A percentile compares a stretch with the other conserved stretches of the same genome.
Evolutionary conservation across 2,797 vertebrate genomes (phyloP).

Genomic region (Siniperca undulata): DNA sequence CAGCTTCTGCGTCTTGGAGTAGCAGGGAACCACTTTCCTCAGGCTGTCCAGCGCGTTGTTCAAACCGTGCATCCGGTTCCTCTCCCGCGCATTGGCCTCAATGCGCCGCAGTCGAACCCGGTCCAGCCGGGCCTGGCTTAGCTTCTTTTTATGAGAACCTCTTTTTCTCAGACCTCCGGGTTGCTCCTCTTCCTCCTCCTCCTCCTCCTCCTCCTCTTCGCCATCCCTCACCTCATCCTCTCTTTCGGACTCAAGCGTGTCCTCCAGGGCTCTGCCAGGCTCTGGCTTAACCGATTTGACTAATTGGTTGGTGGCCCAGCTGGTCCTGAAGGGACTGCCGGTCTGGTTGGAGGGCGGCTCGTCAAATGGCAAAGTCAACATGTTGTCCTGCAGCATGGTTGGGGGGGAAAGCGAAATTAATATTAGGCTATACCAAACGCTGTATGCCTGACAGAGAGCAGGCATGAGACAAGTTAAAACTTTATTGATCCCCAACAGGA

Average conservation of each 20-base stretch:
- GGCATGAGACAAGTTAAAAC: not conserved
- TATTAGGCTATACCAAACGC: not conserved
- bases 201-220: conserved; percentile 85
- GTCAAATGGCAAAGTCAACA: conserved; percentile 93
- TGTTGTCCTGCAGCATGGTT: conserved; percentile 65
- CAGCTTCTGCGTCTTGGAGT: conserved; percentile 95
- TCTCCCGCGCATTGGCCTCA: conserved; percentile 92
- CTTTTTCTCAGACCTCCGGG: conserved; percentile 87
- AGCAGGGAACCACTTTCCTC: conserved; percentile 94
- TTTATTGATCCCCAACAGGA: not conserved
- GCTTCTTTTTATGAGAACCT: conserved; percentile 92
- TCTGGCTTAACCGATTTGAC: conserved; percentile 54
- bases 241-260: conserved; percentile 86
- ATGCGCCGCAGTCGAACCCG: conserved; percentile 92
- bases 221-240: conserved; percentile 86
- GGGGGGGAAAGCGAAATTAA: not conserved
- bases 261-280: conserved; percentile 42
- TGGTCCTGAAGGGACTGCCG: conserved; percentile 89
- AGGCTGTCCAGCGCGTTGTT: conserved; percentile 93
- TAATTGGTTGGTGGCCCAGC: conserved; percentile 72
- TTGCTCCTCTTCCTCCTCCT: conserved; percentile 86
- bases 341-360: conserved; percentile 89
- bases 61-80: conserved; percentile 93
- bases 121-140: conserved; percentile 89
- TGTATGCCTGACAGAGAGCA: not conserved